A percentile compares a stretch with the other conserved stretches of the same genome.
Conservation (phyloP, 2,888 invertebrate genomes). For the Anarsia innoxiella region DNA sequence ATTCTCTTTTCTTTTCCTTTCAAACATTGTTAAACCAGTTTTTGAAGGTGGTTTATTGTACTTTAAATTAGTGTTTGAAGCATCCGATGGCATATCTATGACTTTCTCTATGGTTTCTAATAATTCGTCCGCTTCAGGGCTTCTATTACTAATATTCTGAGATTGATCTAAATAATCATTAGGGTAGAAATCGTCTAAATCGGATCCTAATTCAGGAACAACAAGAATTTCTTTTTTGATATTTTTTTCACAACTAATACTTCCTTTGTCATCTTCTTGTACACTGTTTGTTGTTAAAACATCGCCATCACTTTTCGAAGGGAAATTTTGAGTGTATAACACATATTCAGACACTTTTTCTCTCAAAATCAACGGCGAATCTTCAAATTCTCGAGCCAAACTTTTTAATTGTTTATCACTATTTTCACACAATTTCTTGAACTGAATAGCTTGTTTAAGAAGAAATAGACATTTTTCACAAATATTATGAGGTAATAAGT, state of each 20-base stretch:
- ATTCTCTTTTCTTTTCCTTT: background rate
- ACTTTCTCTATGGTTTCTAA: slow-evolving; percentile 17
- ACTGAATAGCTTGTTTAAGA: slow-evolving; percentile 47
- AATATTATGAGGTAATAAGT: slow-evolving; percentile 43
- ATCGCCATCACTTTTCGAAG: too few relatives aligned
- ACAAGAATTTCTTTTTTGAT: background rate
- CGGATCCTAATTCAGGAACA: background rate
- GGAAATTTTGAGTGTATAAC: slow-evolving; percentile 31
- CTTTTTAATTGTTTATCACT: slow-evolving; percentile 34
- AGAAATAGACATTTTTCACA: slow-evolving; percentile 45
- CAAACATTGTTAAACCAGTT: background rate
- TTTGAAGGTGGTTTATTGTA: slow-evolving; percentile 1
- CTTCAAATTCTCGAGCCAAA: slow-evolving; percentile 19
- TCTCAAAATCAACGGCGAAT: slow-evolving; percentile 19
- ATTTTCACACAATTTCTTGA: slow-evolving; percentile 50
- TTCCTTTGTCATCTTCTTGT: too few relatives aligned
- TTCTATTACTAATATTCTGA: background rate
- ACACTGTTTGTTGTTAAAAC: too few relatives aligned
- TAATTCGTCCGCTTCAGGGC: slow-evolving; percentile 12
- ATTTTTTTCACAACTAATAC: too few relatives aligned
- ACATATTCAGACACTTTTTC: slow-evolving; percentile 37
- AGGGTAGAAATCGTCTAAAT: slow-evolving; percentile 1
- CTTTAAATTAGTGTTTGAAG: background rate
- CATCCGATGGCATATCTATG: slow-evolving; percentile 5
- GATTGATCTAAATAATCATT: background rate